Evolutionary conservation across 2,888 invertebrate genomes (phyloP).

Genomic region (Nycteola revayana): DNA sequence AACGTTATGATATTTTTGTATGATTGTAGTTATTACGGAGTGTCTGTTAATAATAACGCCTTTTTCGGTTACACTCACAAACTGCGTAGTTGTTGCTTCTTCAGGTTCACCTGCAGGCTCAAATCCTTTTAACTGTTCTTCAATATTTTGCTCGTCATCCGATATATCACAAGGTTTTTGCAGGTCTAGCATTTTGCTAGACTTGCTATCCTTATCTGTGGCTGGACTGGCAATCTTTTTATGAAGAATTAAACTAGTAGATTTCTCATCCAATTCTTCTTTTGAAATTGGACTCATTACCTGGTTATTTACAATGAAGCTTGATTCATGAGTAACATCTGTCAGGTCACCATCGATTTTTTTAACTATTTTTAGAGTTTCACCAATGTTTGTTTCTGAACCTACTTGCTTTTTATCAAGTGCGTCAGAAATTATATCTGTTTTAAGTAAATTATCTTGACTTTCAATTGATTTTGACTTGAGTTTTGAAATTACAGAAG

Average conservation of each 20-base stretch:
- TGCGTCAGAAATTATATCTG: constrained; percentile 34
- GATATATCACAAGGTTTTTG: too few relatives aligned
- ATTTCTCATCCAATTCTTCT: too few relatives aligned
- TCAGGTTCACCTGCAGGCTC: constrained; percentile 18
- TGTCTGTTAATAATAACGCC: constrained; percentile 17
- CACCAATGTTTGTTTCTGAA: constrained; percentile 53
- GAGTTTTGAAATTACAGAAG: constrained; percentile 3
- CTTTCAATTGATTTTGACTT: constrained; percentile 3
- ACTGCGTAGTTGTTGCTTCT: constrained; percentile 15
- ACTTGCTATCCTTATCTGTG: too few relatives aligned
- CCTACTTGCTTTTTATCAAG: constrained; percentile 68
- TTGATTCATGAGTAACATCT: neutral
- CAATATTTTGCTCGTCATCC: constrained; percentile 9
- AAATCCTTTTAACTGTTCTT: constrained; percentile 16
- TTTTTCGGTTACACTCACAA: constrained; percentile 14
- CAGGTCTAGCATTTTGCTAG: too few relatives aligned
- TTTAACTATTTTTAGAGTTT: constrained; percentile 11
- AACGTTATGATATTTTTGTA: constrained; percentile 20
- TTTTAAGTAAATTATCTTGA: constrained; percentile 3
- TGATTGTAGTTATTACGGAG: constrained; percentile 17
- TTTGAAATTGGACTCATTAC: too few relatives aligned
- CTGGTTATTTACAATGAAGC: too few relatives aligned
- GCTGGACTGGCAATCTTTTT: too few relatives aligned
- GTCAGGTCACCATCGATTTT: constrained; percentile 32
- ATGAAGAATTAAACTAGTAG: too few relatives aligned